phyloP scores from a whole-genome alignment of 2,888 invertebrate genomes.

The Dicyrtomina minuta region DNA sequence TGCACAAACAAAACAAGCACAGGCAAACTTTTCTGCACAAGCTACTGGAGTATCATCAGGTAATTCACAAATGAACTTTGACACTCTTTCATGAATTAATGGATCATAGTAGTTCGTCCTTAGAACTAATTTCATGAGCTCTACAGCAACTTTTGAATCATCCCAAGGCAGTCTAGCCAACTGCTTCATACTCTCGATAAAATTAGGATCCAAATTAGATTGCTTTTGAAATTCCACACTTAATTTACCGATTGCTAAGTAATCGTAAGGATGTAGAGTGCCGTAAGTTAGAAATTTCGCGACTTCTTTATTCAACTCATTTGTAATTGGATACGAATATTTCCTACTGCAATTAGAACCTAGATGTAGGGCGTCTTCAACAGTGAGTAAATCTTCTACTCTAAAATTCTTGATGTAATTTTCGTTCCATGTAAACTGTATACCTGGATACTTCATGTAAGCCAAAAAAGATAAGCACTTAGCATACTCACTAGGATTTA shows the following conservation, averaged over 20 bases:
- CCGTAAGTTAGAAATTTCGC: background rate
- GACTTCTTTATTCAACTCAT: background rate
- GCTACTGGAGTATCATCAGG: conserved; percentile 30
- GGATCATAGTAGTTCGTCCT: conserved; percentile 33
- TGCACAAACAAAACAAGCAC: conserved; percentile 35
- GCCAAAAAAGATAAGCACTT: background rate
- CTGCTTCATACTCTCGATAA: background rate
- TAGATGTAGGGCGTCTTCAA: background rate
- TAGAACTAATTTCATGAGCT: conserved; percentile 27
- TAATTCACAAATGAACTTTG: conserved; percentile 32
- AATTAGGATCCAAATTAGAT: background rate
- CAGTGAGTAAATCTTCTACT: background rate
- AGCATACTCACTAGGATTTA: background rate
- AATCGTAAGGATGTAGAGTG: background rate
- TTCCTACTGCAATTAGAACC: background rate
- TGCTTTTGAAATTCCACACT: background rate
- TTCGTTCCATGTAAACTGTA: background rate
- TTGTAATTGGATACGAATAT: background rate
- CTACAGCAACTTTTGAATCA: conserved; percentile 29
- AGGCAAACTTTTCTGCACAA: conserved; percentile 39
- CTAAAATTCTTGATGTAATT: background rate
- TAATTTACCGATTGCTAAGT: background rate
- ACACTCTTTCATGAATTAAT: conserved; percentile 19
- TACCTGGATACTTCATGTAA: background rate
- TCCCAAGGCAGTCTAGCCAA: background rate